Percentiles rank a stretch among this genome's conserved stretches.
Conservation (phyloP, 2,113 vertebrate species). For the Ceyx melanurus region DNA sequence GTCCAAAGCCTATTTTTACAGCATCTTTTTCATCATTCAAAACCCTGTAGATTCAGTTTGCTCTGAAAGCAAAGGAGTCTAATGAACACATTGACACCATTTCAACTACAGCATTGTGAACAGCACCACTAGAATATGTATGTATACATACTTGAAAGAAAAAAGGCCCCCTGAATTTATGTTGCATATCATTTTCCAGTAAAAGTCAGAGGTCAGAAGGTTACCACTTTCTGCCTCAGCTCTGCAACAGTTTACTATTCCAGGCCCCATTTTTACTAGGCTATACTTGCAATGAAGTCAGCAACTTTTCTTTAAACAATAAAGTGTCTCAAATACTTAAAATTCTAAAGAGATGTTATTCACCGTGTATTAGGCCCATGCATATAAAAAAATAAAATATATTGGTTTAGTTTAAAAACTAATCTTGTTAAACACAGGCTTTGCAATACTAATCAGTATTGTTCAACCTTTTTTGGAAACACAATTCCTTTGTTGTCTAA, state of each 20-base stretch:
- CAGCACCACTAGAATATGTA: slow-evolving; percentile 12
- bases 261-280: slow-evolving; percentile 73
- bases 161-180: slow-evolving; percentile 77
- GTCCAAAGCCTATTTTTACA: slow-evolving; percentile 2
- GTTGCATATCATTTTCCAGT: slow-evolving; percentile 77
- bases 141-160: slow-evolving; percentile 63
- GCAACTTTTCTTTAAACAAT: slow-evolving; percentile 75
- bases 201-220: slow-evolving; percentile 80
- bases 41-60: background rate
- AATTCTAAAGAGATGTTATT: slow-evolving; percentile 65
- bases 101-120: slow-evolving; percentile 4
- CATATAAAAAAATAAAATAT: slow-evolving; percentile 45
- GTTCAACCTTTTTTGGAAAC: slow-evolving; percentile 54
- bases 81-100: slow-evolving; percentile 44
- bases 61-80: slow-evolving; percentile 17
- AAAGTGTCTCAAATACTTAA: slow-evolving; percentile 69
- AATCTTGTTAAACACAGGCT: slow-evolving; percentile 58
- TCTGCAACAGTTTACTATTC: slow-evolving; percentile 75
- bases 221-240: slow-evolving; percentile 75
- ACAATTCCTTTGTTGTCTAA: slow-evolving; percentile 71
- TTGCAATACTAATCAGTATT: slow-evolving; percentile 64
- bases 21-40: slow-evolving; percentile 7
- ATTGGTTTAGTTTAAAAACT: slow-evolving; percentile 61
- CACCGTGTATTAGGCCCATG: slow-evolving; percentile 2
- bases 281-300: slow-evolving; percentile 74